A percentile compares a stretch with the other conserved stretches of the same genome.
These are phyloP conservation scores for Cephonodes hylas DNA, from an alignment of 2,888 invertebrate genomes.

Conservation along the genomic window DNA sequence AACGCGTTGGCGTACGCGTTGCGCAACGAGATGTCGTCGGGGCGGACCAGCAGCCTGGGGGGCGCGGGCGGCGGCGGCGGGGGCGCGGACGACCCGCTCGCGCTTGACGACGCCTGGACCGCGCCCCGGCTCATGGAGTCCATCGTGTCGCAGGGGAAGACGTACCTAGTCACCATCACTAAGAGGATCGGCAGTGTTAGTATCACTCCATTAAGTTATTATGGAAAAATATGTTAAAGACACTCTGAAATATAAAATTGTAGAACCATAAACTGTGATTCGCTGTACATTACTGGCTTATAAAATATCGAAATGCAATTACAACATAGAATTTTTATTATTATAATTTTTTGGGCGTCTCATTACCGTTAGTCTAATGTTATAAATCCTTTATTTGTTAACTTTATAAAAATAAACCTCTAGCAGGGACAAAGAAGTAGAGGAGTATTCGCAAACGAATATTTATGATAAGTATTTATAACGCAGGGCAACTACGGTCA, in stretches of 20 bases:
- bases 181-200: slow-evolving; percentile 71
- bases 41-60: slow-evolving; percentile 33
- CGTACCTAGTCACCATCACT: slow-evolving; percentile 67
- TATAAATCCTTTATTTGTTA: too few relatives aligned
- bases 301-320: too few relatives aligned
- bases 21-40: slow-evolving; percentile 34
- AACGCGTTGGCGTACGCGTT: slow-evolving; percentile 51
- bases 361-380: too few relatives aligned
- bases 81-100: slow-evolving; percentile 21
- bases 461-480: slow-evolving; percentile 22
- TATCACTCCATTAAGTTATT: too few relatives aligned
- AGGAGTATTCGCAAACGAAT: not conserved
- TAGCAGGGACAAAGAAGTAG: not conserved
- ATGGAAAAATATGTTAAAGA: too few relatives aligned
- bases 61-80: slow-evolving; percentile 24
- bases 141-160: slow-evolving; percentile 68
- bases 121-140: slow-evolving; percentile 71
- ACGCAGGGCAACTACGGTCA: slow-evolving; percentile 92
- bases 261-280: too few relatives aligned
- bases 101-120: slow-evolving; percentile 36
- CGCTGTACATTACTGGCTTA: too few relatives aligned
- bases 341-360: too few relatives aligned
- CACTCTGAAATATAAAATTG: too few relatives aligned
- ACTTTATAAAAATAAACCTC: too few relatives aligned
- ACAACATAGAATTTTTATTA: too few relatives aligned